Evolutionary conservation across 2,888 invertebrate genomes (phyloP).

Genomic region (Nephrotoma flavescens): DNA sequence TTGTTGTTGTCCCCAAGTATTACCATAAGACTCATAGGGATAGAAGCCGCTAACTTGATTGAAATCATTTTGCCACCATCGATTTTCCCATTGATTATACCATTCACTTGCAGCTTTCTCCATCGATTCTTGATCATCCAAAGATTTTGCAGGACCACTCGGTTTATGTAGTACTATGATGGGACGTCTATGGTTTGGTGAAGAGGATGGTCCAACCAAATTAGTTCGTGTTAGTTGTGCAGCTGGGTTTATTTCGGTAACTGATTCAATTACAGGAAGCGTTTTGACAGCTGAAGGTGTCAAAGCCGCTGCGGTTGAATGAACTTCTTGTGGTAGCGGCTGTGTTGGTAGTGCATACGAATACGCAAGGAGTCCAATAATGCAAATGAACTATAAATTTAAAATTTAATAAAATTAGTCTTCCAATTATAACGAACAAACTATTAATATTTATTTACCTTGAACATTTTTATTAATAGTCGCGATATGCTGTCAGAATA

Average conservation of each 20-base stretch:
- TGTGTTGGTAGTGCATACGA: not conserved
- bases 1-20: not conserved
- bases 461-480: not conserved
- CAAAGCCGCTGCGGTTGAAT: not conserved
- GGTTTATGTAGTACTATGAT: not conserved
- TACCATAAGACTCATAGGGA: not conserved
- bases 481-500: not conserved
- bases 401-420: not conserved
- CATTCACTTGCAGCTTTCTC: not conserved
- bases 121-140: not conserved
- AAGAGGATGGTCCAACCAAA: not conserved
- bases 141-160: not conserved
- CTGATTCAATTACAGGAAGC: not conserved
- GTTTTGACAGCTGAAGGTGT: not conserved
- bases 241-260: not conserved
- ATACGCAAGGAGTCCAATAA: not conserved
- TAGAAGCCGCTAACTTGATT: not conserved
- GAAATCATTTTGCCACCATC: not conserved
- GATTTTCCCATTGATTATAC: not conserved
- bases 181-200: not conserved
- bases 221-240: not conserved
- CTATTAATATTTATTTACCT: not conserved
- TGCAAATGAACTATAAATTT: not conserved
- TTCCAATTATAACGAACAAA: not conserved
- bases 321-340: not conserved